Evolutionary conservation across 2,113 vertebrate genomes (phyloP).

Genomic region (Rutilus rutilus): DNA sequence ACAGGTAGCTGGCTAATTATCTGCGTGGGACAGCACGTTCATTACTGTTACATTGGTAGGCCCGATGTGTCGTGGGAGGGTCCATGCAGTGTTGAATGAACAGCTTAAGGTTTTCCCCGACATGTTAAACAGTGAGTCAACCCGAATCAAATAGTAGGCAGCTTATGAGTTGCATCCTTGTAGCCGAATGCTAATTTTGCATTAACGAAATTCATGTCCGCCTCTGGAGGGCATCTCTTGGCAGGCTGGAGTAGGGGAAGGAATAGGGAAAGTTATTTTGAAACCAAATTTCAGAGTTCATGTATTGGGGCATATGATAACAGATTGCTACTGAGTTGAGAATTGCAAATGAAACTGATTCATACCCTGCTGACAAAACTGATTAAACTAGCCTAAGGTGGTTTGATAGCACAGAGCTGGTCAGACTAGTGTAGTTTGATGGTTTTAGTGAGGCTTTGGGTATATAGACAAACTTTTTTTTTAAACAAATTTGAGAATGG

Average conservation of each 20-base stretch:
- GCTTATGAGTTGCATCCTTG: slow-evolving; percentile 48
- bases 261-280: neutral
- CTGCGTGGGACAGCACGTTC: neutral
- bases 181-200: slow-evolving; percentile 62
- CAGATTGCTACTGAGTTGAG: slow-evolving; percentile 8
- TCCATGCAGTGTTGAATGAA: slow-evolving; percentile 58
- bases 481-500: neutral
- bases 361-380: neutral
- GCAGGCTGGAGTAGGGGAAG: slow-evolving; percentile 55
- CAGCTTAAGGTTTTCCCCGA: slow-evolving; percentile 60
- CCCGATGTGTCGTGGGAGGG: neutral
- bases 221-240: slow-evolving; percentile 60
- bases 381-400: neutral
- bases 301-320: neutral
- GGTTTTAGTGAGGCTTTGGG: neutral
- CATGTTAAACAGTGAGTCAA: slow-evolving; percentile 56
- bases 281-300: slow-evolving; percentile 10
- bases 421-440: neutral
- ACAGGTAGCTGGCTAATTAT: slow-evolving; percentile 28
- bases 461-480: neutral
- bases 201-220: slow-evolving; percentile 60
- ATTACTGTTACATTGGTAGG: slow-evolving; percentile 6
- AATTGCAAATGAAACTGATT: slow-evolving; percentile 7
- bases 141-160: slow-evolving; percentile 51
- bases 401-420: neutral